phyloP scores from a whole-genome alignment of 2,797 vertebrate species.

The Gouania willdenowi region DNA sequence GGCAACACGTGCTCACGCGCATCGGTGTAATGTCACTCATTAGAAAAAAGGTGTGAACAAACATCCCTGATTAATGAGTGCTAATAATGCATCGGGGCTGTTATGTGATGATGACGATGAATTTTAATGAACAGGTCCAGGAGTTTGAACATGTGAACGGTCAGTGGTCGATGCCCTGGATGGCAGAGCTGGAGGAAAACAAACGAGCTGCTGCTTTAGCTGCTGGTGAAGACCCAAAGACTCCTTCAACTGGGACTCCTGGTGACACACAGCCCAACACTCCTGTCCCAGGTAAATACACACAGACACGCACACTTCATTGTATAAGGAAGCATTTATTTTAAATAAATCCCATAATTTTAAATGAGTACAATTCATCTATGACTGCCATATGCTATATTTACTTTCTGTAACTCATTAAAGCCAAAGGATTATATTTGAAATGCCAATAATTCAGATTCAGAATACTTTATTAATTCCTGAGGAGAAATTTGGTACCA shows the following conservation, averaged over 20 bases:
- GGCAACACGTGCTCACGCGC: slow-evolving; percentile 94
- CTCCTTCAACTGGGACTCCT: slow-evolving; percentile 89
- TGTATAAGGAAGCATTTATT: no score
- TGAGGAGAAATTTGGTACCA: no score
- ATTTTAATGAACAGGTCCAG: slow-evolving; percentile 80
- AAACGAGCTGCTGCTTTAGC: slow-evolving; percentile 85
- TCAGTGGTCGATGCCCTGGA: slow-evolving; percentile 98
- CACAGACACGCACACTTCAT: no score
- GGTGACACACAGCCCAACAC: slow-evolving; percentile 94
- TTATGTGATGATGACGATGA: background rate
- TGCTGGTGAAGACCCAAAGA: slow-evolving; percentile 86
- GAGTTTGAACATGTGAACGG: slow-evolving; percentile 98
- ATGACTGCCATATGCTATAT: no score
- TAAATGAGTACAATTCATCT: no score
- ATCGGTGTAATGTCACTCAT: slow-evolving; percentile 99
- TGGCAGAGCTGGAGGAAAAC: slow-evolving; percentile 90
- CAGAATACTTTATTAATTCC: no score
- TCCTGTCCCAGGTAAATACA: slow-evolving; percentile 75
- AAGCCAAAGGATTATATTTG: no score
- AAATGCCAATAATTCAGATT: no score
- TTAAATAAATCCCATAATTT: no score
- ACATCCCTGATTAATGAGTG: no score
- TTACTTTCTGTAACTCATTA: no score
- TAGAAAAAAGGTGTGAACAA: slow-evolving; percentile 85
- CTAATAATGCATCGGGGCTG: background rate